A percentile compares a stretch with the other conserved stretches of the same genome.
Conservation (phyloP, 2,888 invertebrate genomes). For the Lasius fuliginosus region DNA sequence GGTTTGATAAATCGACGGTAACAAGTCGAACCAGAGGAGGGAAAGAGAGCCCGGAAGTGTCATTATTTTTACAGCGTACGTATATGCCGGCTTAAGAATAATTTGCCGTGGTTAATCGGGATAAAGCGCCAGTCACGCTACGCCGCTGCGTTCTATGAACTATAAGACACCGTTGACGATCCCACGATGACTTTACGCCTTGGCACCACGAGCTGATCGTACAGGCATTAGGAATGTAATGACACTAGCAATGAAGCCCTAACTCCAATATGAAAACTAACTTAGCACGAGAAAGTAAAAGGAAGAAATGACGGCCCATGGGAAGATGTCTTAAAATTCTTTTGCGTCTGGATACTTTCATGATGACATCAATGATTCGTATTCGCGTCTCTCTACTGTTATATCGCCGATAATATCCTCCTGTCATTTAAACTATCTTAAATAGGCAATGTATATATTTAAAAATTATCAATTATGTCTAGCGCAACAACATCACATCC, state of each 20-base stretch:
- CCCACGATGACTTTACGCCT: slow-evolving; percentile 49
- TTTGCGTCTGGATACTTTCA: slow-evolving; percentile 24
- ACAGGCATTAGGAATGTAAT: slow-evolving; percentile 79
- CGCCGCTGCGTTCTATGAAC: slow-evolving; percentile 49
- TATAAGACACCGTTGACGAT: slow-evolving; percentile 42
- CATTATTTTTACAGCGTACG: slow-evolving; percentile 39
- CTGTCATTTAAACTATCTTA: background rate
- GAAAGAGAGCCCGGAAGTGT: slow-evolving; percentile 45
- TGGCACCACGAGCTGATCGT: slow-evolving; percentile 65
- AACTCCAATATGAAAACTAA: slow-evolving; percentile 81
- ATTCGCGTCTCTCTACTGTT: background rate
- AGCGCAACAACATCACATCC: background rate
- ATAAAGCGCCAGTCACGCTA: slow-evolving; percentile 50
- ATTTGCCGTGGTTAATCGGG: slow-evolving; percentile 51
- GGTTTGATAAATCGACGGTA: slow-evolving; percentile 68
- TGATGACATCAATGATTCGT: slow-evolving; percentile 26
- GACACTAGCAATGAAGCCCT: slow-evolving; percentile 82
- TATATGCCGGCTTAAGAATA: slow-evolving; percentile 30
- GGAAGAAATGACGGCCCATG: slow-evolving; percentile 13
- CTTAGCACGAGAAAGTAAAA: slow-evolving; percentile 67
- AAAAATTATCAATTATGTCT: background rate
- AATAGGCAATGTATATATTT: background rate
- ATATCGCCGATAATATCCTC: slow-evolving; percentile 8
- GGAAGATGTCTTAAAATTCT: slow-evolving; percentile 40
- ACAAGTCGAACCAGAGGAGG: slow-evolving; percentile 29